phyloP scores from a whole-genome alignment of 2,888 invertebrate genomes.

The Galeopsomyia nigrocyanea region DNA sequence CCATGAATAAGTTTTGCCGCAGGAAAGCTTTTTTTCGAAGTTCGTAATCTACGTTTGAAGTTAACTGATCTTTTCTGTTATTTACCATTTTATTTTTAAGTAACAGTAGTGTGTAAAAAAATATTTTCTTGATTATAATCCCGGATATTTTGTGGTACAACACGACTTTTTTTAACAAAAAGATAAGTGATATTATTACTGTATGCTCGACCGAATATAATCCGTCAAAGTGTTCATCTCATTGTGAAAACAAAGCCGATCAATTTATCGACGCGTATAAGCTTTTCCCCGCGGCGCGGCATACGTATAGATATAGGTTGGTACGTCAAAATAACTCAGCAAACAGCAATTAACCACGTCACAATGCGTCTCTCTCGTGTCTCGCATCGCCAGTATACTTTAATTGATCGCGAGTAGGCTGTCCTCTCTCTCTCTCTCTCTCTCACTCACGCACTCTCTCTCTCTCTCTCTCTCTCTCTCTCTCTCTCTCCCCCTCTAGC shows the following conservation, averaged over 20 bases:
- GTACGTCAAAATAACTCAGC: slow-evolving; percentile 7
- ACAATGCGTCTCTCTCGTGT: slow-evolving; percentile 11
- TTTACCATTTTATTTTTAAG: too few relatives aligned
- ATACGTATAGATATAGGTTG: background rate
- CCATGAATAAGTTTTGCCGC: slow-evolving; percentile 32
- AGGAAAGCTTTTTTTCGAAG: slow-evolving; percentile 9
- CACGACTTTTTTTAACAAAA: too few relatives aligned
- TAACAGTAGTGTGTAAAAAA: too few relatives aligned
- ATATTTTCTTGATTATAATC: too few relatives aligned
- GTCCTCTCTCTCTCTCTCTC: too few relatives aligned
- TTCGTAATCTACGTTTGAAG: too few relatives aligned
- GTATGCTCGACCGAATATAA: too few relatives aligned
- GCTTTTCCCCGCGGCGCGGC: background rate
- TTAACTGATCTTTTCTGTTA: too few relatives aligned
- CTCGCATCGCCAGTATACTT: slow-evolving; percentile 3
- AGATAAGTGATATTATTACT: too few relatives aligned
- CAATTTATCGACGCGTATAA: slow-evolving; percentile 9
- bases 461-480: too few relatives aligned
- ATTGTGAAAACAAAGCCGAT: slow-evolving; percentile 8
- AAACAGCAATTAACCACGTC: slow-evolving; percentile 2
- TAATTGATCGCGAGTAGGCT: slow-evolving; percentile 28
- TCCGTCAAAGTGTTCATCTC: background rate
- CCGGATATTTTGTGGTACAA: background rate
- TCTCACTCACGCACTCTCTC: too few relatives aligned
- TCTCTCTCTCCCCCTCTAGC: background rate